Evolutionary conservation across 1,140 invertebrate species (phyloP), one percentile per base, ranked within the genome.

Genomic region (Pseudomyrmex concolor): DNA sequence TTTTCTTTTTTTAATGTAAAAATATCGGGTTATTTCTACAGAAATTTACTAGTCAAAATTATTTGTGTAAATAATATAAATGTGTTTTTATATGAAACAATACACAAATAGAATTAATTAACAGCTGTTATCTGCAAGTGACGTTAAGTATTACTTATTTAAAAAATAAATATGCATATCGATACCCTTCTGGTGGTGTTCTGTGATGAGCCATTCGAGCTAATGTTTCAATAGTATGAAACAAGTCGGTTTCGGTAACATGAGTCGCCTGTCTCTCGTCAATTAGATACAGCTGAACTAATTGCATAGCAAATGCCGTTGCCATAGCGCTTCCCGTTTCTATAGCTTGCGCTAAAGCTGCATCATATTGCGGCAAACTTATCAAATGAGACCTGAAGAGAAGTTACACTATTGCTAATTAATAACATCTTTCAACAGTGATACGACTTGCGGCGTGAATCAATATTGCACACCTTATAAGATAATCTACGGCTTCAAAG

Each of bases 291-390:
- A 97, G 94, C 92, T 99, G 97, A 0, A 99, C 96, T 13, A 99
- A 94, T 89, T 99, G 97, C 96, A 98, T 99, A 2, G 97, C 97
- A 92, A 99, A 99, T 0, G 95, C 95, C 1, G 98, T 96, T 3
- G 97, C 98, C 91, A 97, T 95, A 90, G 98, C 98, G 83, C 96
- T 96, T 3, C 97, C 98, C 91, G 96, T 97, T 64, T 99, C 98
- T 96, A 99, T 97, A 55, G 96, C 95, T 83, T 97, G 96, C 2
- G 98, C 97, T 3, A 99, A 93, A 77, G 97, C 96, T 48, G 97
- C 88, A 94, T 99, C 99, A 89, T 98, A 98, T 92, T 98, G 96
- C 50, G 94, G 94, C 86, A 97, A 93, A 88, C 95, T 96, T 2
- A 97, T 92, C 43, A 98, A 94, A 74, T 96, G 95, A 71, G 93